Conservation (phyloP, 2,888 invertebrate genomes). For the Perdita meconis region DNA sequence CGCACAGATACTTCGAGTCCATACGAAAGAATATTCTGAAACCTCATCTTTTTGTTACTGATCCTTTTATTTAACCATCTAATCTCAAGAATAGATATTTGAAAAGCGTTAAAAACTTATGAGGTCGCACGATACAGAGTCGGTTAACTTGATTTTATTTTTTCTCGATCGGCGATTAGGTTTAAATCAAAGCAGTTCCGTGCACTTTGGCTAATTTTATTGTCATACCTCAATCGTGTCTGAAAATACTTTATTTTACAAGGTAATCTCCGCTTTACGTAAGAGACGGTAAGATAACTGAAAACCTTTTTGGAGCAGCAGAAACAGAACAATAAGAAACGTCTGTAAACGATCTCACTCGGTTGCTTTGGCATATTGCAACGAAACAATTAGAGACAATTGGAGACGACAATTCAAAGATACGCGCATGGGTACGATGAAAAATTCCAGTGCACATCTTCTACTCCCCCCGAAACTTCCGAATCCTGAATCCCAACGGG, state of each 20-base stretch:
- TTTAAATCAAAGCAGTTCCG: slow-evolving; percentile 46
- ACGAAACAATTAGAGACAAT: slow-evolving; percentile 1
- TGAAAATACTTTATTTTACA: slow-evolving; percentile 47
- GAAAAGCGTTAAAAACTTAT: slow-evolving; percentile 44
- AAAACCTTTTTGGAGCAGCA: neutral
- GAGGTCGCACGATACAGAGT: slow-evolving; percentile 23
- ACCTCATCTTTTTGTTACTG: slow-evolving; percentile 10
- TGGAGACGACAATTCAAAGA: no score
- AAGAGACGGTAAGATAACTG: slow-evolving; percentile 23
- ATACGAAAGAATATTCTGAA: slow-evolving; percentile 32
- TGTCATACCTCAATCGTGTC: slow-evolving; percentile 61
- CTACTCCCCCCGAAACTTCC: neutral
- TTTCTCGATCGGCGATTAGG: slow-evolving; percentile 5
- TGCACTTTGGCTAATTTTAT: slow-evolving; percentile 65
- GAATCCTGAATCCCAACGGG: no score
- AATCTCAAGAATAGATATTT: slow-evolving; percentile 31
- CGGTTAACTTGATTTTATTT: neutral
- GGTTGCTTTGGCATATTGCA: slow-evolving; percentile 34
- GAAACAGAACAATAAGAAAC: slow-evolving; percentile 21
- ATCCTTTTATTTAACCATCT: slow-evolving; percentile 27
- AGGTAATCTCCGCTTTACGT: slow-evolving; percentile 13
- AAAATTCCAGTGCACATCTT: neutral
- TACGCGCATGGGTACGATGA: no score
- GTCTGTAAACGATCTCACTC: slow-evolving; percentile 27
- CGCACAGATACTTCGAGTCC: slow-evolving; percentile 28